Conservation (phyloP, 2,797 vertebrate genomes). For the Lepidocolaptes lacrymiger region DNA sequence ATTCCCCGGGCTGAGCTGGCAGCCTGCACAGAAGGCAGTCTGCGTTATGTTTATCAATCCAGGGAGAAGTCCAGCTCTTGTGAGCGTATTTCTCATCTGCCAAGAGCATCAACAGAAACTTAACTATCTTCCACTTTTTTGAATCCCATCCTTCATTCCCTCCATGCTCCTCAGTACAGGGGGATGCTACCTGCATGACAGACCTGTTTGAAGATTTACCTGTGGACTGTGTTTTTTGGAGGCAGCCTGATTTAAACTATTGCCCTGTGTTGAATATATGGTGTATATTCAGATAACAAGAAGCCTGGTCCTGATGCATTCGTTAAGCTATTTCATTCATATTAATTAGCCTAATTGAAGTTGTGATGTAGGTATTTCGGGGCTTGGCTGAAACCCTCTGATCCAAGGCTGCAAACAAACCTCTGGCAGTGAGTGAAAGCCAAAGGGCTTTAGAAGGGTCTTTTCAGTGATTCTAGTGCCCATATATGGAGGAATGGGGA, state of each 20-base stretch:
- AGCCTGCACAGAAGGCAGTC: slow-evolving; percentile 8
- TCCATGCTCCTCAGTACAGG: fast-evolving
- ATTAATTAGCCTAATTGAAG: slow-evolving; percentile 2
- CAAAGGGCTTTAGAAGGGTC: background rate
- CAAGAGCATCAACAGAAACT: background rate
- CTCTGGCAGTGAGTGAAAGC: background rate
- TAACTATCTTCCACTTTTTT: background rate
- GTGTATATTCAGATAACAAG: background rate
- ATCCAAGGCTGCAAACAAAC: background rate
- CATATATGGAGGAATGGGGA: background rate
- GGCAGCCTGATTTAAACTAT: background rate
- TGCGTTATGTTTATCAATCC: slow-evolving; percentile 13
- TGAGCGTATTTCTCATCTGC: background rate
- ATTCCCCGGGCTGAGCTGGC: slow-evolving; percentile 25
- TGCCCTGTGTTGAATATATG: background rate
- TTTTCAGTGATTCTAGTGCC: background rate
- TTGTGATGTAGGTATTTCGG: background rate
- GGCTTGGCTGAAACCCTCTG: background rate
- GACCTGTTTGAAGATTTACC: background rate
- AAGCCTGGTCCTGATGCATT: background rate
- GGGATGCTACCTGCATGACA: fast-evolving
- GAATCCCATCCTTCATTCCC: fast-evolving
- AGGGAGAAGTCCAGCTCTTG: slow-evolving; percentile 2
- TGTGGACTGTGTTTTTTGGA: background rate
- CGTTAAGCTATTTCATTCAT: background rate